Evolutionary conservation across 2,888 invertebrate genomes (phyloP), one percentile per base, ranked within the genome.

Genomic region (Tromatobia lineatoria): DNA sequence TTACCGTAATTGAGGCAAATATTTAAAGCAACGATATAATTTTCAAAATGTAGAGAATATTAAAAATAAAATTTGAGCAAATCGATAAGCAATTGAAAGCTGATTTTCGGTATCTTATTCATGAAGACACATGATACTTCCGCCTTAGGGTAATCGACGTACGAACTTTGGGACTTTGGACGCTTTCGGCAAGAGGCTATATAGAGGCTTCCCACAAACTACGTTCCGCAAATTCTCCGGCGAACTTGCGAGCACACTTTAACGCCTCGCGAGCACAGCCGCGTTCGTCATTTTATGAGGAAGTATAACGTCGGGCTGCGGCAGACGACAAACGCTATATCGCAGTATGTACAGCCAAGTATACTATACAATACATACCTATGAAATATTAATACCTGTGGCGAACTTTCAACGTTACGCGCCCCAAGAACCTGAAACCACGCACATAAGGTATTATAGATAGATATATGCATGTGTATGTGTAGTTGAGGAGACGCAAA

Each of bases 361-460:
- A 70, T 34, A 70, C 15, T 50, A 11, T 61, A 61, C 70, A 50
- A 74, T 76, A 64, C 66, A 64, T 59, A 54, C 66, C 38, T 67
- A 59, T 74, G 74, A 74, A 80, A 80, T 74, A 80, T 80, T 80
- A 80, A 80, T 80, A 80, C 73, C 80, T 74, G 80, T 74, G 74
- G 74, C 57, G 67, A 80, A 80, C 74, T 80, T 80, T 67, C 61
- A 67, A 67, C 50, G 73, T 20, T 57, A n/a, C 29, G 20, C 23
- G 57, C 54, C 38, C n/a, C 52, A 10, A 50, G 38, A n/a, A 54
- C 45, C 42, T 29, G 71, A 61, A 78, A 52, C 61, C 34, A 67
- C 73, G 73, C 66, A 47, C 67, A 59, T 80, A 69, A 78, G 45
- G 38, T 71, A 64, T 78, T 59, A 69, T 23, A 47, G 47, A 47